Conservation (phyloP, 2,797 vertebrate genomes). For the Chelon labrosus region DNA sequence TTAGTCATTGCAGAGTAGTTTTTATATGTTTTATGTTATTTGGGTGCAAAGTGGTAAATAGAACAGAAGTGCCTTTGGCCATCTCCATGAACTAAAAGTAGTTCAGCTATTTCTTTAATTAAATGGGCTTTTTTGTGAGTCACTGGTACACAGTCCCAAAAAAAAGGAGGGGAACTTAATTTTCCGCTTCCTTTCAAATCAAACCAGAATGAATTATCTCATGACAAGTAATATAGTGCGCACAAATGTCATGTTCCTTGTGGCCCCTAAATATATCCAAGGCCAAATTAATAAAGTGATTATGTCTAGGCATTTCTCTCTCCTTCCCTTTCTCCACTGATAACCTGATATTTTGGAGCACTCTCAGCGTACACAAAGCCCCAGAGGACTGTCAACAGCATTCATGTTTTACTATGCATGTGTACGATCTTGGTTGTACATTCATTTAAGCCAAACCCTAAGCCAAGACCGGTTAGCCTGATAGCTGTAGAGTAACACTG, state of each 20-base stretch:
- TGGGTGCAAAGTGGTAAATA: slow-evolving; percentile 21
- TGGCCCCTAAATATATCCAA: background rate
- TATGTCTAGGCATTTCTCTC: background rate
- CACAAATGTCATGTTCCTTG: slow-evolving; percentile 41
- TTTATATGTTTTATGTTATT: slow-evolving; percentile 5
- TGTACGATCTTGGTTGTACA: background rate
- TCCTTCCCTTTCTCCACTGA: background rate
- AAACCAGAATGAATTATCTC: slow-evolving; percentile 40
- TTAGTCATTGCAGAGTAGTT: slow-evolving; percentile 16
- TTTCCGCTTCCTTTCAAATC: slow-evolving; percentile 36
- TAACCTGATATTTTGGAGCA: background rate
- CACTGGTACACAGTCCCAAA: slow-evolving; percentile 36
- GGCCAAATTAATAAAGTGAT: slow-evolving; percentile 1
- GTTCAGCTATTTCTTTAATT: slow-evolving; percentile 31
- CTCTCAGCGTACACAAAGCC: background rate
- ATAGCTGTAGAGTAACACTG: slow-evolving; percentile 19
- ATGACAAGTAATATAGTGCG: slow-evolving; percentile 1
- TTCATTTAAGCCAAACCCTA: slow-evolving; percentile 15
- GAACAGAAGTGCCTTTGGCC: slow-evolving; percentile 24
- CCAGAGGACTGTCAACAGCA: background rate
- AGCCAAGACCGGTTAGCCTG: slow-evolving; percentile 24
- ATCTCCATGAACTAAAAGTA: slow-evolving; percentile 21
- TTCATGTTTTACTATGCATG: slow-evolving; percentile 9
- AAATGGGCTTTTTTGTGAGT: slow-evolving; percentile 39
- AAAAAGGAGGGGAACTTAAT: slow-evolving; percentile 9